Percentiles rank a stretch among this genome's conserved stretches.
Evolutionary conservation across 2,888 invertebrate genomes (phyloP).

Genomic region (Tetramorium bicarinatum): DNA sequence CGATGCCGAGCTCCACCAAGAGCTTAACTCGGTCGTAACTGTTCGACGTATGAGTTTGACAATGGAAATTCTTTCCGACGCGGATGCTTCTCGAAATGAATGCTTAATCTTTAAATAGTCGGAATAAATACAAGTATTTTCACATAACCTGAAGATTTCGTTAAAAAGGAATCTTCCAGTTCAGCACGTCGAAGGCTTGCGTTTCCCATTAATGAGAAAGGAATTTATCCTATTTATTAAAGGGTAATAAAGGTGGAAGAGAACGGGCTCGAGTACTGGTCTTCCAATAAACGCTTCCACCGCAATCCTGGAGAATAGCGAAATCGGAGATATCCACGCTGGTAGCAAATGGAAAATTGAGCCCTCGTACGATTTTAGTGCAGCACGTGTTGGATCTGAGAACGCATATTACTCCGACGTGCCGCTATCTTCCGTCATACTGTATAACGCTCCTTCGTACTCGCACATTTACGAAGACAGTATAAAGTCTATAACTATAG

Average conservation of each 20-base stretch:
- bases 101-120: conserved; percentile 8
- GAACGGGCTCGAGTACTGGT: conserved; percentile 15
- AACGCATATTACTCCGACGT: conserved; percentile 69
- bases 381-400: conserved; percentile 77
- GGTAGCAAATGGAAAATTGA: conserved; percentile 82
- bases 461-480: conserved; percentile 78
- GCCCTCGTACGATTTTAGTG: conserved; percentile 83
- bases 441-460: conserved; percentile 77
- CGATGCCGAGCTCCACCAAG: background rate
- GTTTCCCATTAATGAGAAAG: conserved; percentile 13
- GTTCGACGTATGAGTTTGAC: background rate
- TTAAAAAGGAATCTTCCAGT: background rate
- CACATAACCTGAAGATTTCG: background rate
- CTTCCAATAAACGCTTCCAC: conserved; percentile 62
- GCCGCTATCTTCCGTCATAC: conserved; percentile 57
- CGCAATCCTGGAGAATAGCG: conserved; percentile 67
- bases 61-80: conserved; percentile 18
- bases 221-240: conserved; percentile 57
- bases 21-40: conserved; percentile 26
- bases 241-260: conserved; percentile 51
- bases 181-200: background rate
- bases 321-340: conserved; percentile 56
- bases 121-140: background rate
- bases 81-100: background rate
- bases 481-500: conserved; percentile 65